phyloP scores from a whole-genome alignment of 2,113 vertebrate species.

The Fulica atra region DNA sequence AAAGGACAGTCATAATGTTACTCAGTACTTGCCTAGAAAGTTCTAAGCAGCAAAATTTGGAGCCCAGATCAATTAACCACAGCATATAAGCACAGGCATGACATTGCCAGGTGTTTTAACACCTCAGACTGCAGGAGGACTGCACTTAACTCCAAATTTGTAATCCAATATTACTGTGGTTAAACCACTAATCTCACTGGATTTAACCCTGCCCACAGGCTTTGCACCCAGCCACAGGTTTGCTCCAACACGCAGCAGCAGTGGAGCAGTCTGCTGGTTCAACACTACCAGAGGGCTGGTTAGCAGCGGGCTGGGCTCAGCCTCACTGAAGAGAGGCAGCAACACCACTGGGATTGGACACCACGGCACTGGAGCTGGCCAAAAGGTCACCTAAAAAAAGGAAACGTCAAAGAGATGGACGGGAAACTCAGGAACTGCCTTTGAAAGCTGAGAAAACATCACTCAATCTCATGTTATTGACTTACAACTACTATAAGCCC shows the following conservation, averaged over 20 bases:
- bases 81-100: background rate
- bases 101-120: background rate
- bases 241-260: background rate
- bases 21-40: background rate
- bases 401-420: background rate
- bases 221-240: background rate
- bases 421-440: background rate
- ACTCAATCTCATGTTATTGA: background rate
- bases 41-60: background rate
- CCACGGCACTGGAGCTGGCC: background rate
- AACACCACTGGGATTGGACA: background rate
- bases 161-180: background rate
- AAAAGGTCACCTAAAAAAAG: background rate
- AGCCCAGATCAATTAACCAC: background rate
- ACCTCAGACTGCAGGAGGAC: background rate
- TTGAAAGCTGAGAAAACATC: background rate
- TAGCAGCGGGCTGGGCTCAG: background rate
- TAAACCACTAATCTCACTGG: background rate
- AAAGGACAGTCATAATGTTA: background rate
- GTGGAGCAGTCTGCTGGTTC: background rate
- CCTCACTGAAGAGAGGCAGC: background rate
- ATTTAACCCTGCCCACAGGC: background rate
- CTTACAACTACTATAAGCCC: background rate
- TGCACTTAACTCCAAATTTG: background rate
- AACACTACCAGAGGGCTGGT: fast-evolving